These are phyloP conservation scores for Oncopodura yosiiana DNA, from an alignment of 1,140 invertebrate species.

Conservation along the genomic window DNA sequence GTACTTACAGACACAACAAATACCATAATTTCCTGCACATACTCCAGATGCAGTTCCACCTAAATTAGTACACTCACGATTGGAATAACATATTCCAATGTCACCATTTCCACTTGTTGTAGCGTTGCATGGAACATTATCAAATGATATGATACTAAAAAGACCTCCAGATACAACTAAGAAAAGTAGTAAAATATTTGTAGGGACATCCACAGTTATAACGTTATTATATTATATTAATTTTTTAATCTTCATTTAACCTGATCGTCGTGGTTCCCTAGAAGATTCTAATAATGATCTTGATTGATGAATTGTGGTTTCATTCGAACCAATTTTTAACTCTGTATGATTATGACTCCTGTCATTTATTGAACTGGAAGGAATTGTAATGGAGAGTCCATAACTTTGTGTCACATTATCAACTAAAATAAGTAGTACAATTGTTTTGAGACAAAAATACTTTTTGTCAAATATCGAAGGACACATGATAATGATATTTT, in stretches of 20 bases:
- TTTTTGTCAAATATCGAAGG: too few species aligned
- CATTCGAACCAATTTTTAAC: slow-evolving; percentile 1
- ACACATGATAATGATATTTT: too few species aligned
- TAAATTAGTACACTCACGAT: slow-evolving; percentile 25
- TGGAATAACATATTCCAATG: slow-evolving; percentile 28
- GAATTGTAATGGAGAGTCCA: too few species aligned
- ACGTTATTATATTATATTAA: background rate
- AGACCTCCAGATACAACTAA: slow-evolving; percentile 32
- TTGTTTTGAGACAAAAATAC: too few species aligned
- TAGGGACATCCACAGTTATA: background rate
- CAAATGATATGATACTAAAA: slow-evolving; percentile 33
- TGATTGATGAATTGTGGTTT: background rate
- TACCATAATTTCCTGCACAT: slow-evolving; percentile 34
- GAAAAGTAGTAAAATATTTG: background rate
- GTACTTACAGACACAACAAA: slow-evolving; percentile 28
- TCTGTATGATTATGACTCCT: background rate
- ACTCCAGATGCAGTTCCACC: slow-evolving; percentile 19
- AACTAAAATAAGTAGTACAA: too few species aligned
- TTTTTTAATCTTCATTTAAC: slow-evolving; percentile 10
- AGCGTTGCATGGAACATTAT: slow-evolving; percentile 32
- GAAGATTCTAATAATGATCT: background rate
- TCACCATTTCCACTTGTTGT: slow-evolving; percentile 11
- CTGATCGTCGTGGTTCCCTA: slow-evolving; percentile 26
- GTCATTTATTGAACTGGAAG: too few species aligned
- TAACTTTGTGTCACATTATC: too few species aligned